Evolutionary conservation across 1,140 invertebrate genomes (phyloP), one percentile per base, ranked within the genome.

Genomic region (Armadillidium nasatum): DNA sequence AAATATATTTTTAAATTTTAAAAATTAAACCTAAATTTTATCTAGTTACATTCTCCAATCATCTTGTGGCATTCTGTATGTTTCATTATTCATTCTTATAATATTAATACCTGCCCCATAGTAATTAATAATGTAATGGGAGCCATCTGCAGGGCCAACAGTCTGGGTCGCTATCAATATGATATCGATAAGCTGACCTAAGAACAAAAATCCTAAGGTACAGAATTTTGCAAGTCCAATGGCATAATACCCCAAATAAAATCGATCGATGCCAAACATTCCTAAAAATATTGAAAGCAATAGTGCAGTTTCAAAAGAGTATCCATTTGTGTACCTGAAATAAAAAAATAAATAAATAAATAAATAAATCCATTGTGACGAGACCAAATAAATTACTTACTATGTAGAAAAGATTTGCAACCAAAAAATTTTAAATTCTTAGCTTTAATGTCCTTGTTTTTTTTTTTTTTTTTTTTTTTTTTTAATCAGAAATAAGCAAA

Each of bases 231-330:
- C 88, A 69, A 98, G 85, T 0, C 96, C 96, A 78, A 98, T 89
- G 22, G 94, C 96, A 71, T 94, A 94, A 85, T 99, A 98, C 19
- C 97, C 97, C 4, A 99, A 87, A 84, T 98, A 99, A 85, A 99
- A 98, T 79, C 97, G 87, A 85, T 99, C 97, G 15, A 94, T 88
- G n/a, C 97, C 97, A 87, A 99, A 96, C 93, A 97, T 96, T 13
- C 82, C 82, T 21, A 89, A 83, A 83, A 99, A 99, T 68, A 99
- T 92, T 1, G 96, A 98, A 0, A 99, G 86, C 15, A 99, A 84
- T 71, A 99, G 84, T 0, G 96, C 90, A 68, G 93, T 95, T 84
- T 97, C 94, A 85, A 96, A 93, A 0, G 92, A 93, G 84, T 96
- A 95, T 71, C 94, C 94, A 89, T 96, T 97, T 71, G 94, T 96